Conservation (phyloP, 2,797 vertebrate species). For the Lagorchestes hirsutus region DNA sequence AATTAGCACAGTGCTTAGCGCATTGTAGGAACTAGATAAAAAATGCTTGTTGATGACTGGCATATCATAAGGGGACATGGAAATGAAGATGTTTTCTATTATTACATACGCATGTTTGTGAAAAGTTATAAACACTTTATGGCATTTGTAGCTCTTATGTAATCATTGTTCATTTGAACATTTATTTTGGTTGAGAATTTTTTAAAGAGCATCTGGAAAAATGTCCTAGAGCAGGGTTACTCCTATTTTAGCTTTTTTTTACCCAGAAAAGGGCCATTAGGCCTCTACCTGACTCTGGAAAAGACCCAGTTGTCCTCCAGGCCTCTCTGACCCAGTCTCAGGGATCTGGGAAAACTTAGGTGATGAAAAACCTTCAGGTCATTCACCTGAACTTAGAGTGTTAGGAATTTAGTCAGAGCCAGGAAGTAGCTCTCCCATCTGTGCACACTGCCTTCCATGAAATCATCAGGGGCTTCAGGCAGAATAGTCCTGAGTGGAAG, state of each 20-base stretch:
- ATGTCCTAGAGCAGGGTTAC: background rate
- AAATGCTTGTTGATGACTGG: background rate
- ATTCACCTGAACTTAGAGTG: background rate
- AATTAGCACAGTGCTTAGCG: background rate
- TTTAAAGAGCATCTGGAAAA: background rate
- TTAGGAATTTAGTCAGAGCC: background rate
- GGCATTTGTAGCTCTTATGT: background rate
- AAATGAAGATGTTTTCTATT: background rate
- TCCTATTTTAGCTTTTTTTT: background rate
- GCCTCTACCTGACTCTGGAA: background rate
- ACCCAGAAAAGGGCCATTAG: background rate
- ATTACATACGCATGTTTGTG: background rate
- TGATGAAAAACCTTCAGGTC: background rate
- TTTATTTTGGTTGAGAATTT: background rate
- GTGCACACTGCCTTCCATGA: background rate
- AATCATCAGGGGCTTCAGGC: background rate
- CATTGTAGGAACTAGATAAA: background rate
- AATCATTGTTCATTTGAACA: background rate
- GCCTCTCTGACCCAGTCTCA: background rate
- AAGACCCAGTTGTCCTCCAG: background rate
- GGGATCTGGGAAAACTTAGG: background rate
- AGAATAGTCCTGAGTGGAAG: background rate
- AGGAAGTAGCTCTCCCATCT: background rate
- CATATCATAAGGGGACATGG: background rate
- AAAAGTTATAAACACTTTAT: background rate